A percentile compares a stretch with the other conserved stretches of the same genome.
Conservation (phyloP, 2,888 invertebrate species). For the Nycteola revayana region DNA sequence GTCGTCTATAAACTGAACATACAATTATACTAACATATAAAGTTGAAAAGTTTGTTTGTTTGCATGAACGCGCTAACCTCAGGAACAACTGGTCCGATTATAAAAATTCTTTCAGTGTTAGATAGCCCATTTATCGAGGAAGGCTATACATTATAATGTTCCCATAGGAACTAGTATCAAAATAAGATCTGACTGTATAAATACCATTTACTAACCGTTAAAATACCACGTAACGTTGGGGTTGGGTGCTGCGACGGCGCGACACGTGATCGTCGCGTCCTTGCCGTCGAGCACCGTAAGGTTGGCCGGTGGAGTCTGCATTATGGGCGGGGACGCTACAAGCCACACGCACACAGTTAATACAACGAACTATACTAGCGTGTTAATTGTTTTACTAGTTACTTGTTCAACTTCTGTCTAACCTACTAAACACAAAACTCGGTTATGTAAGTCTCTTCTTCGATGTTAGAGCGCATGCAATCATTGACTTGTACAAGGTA, state of each 20-base stretch:
- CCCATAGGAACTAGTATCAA: too few species aligned
- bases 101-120: too few species aligned
- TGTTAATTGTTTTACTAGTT: conserved; percentile 15
- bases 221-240: conserved; percentile 96
- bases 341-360: conserved; percentile 73
- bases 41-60: too few species aligned
- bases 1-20: too few species aligned
- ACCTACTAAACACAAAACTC: conserved; percentile 14
- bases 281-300: conserved; percentile 95
- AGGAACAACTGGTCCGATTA: too few species aligned
- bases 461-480: conserved; percentile 22
- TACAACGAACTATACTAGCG: conserved; percentile 40
- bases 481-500: too few species aligned
- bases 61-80: too few species aligned
- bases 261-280: conserved; percentile 93
- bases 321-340: conserved; percentile 93
- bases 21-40: too few species aligned
- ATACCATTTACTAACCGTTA: conserved; percentile 85
- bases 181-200: too few species aligned
- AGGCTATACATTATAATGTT: too few species aligned
- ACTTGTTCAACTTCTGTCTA: conserved; percentile 4
- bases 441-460: conserved; percentile 2
- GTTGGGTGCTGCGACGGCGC: conserved; percentile 94
- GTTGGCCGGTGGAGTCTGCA: conserved; percentile 92
- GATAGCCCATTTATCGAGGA: too few species aligned